These are phyloP conservation scores for Amphiprion ocellaris DNA, from an alignment of 2,113 vertebrate genomes.

Conservation along the genomic window DNA sequence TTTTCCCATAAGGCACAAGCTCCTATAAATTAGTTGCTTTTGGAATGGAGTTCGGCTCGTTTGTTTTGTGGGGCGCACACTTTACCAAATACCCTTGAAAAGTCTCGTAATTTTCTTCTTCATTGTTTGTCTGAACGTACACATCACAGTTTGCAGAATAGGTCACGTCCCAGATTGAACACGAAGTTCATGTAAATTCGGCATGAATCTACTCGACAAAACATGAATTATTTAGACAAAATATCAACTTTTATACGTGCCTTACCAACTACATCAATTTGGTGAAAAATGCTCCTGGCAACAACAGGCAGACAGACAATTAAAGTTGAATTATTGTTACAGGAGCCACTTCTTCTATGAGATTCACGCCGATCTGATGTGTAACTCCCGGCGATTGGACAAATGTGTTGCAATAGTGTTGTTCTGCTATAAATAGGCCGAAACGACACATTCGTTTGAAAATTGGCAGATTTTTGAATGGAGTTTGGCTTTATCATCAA, in stretches of 20 bases:
- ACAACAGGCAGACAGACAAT: neutral
- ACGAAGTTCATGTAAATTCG: neutral
- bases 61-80: neutral
- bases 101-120: neutral
- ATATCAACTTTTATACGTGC: neutral
- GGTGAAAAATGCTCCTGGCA: neutral
- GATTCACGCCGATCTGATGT: neutral
- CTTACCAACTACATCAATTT: neutral
- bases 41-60: neutral
- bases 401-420: fast-evolving
- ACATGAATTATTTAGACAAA: neutral
- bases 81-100: neutral
- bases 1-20: neutral
- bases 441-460: neutral
- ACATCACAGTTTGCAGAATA: fast-evolving
- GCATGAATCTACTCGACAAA: neutral
- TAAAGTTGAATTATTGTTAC: slow-evolving; percentile 12
- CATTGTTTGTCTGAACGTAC: neutral
- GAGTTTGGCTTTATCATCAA: neutral
- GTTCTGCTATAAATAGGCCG: neutral
- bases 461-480: neutral
- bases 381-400: fast-evolving
- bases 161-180: neutral
- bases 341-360: fast-evolving
- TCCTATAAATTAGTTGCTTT: neutral